phyloP scores from a whole-genome alignment of 1,140 invertebrate genomes.

The Portunus trituberculatus region DNA sequence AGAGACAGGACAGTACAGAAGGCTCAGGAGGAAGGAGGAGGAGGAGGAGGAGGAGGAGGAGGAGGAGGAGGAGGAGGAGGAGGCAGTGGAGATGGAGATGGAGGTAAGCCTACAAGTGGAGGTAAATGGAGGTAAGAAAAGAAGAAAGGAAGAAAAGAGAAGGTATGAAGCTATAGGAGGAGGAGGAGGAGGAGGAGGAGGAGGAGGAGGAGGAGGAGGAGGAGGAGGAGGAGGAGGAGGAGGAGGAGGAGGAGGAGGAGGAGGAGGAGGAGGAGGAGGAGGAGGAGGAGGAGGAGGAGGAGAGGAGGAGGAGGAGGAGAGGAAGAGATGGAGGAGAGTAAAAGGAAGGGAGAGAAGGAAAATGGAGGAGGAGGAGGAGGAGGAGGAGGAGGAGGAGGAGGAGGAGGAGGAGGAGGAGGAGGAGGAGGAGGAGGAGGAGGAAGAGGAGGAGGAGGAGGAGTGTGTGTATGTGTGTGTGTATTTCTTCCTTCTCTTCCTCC shows the following conservation, averaged over 20 bases:
- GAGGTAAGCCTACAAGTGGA: not conserved
- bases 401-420: not conserved
- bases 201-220: not conserved
- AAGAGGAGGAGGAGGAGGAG: conserved; percentile 29
- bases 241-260: not conserved
- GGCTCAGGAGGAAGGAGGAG: too few relatives aligned
- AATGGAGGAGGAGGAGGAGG: not conserved
- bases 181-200: not conserved
- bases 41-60: not conserved
- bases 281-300: not conserved
- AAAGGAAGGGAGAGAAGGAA: not conserved
- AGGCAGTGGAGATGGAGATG: not conserved
- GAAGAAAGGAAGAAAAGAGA: not conserved
- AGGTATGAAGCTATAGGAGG: not conserved
- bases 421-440: not conserved
- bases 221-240: not conserved
- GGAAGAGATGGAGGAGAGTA: not conserved
- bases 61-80: conserved; percentile 6
- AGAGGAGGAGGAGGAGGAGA: not conserved
- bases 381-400: too few relatives aligned
- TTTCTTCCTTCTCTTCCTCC: too few relatives aligned
- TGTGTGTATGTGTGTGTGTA: not conserved
- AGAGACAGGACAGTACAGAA: too few relatives aligned
- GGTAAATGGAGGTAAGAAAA: not conserved
- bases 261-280: not conserved